Base-by-base conservation (phyloP, 2,113 vertebrate species). In the Eptesicus fuscus region DNA sequence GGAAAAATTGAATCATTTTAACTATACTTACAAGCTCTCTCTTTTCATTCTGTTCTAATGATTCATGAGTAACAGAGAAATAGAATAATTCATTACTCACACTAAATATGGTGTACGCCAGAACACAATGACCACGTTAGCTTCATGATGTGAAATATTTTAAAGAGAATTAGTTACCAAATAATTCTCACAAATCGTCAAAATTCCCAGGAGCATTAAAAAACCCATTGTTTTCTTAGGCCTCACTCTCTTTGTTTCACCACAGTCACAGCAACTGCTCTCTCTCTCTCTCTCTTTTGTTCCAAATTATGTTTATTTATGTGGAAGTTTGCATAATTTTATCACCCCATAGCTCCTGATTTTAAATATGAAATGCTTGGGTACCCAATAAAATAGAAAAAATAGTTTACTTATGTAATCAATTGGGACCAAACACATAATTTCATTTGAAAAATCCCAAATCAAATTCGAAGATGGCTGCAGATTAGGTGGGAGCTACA, bases 71-170 rank as follows among this genome's bases (percentile, higher is more conserved):
- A 88, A 91, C 77, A 88, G 94, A 71, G 25, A 22, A 90, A 92
- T 74, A 94, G 13, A 97, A 63, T 82, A 86, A 82, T 96, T 96
- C 73, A 23, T 73, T 93, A 76, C 85, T 97, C 44, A 88, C 79
- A 49, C 70, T 97, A 78, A 94, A 96, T 97, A 97, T 95, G 40
- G 17, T 71, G 22, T 95, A 96, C 65, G 89, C 90, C 91, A 97
- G 92, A 95, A 96, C 79, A 83, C 95, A 95, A 56, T 94, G 96
- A 96, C 88, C 94, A 96, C 85, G 92, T 94, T 3, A 92, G 86
- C 98, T 96, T 97, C 90, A 96, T 93, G 84, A 93, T 94, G 35
- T 67, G 69, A 97, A 95, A 56, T 51, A 83, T 95, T 88, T 91
- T 61, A 95, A 92, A 83, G 20, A 93, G 22, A 95, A 92, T 91